A percentile compares a stretch with the other conserved stretches of the same genome.
Conservation (phyloP, 2,797 vertebrate species). For the Lacerta agilis region DNA sequence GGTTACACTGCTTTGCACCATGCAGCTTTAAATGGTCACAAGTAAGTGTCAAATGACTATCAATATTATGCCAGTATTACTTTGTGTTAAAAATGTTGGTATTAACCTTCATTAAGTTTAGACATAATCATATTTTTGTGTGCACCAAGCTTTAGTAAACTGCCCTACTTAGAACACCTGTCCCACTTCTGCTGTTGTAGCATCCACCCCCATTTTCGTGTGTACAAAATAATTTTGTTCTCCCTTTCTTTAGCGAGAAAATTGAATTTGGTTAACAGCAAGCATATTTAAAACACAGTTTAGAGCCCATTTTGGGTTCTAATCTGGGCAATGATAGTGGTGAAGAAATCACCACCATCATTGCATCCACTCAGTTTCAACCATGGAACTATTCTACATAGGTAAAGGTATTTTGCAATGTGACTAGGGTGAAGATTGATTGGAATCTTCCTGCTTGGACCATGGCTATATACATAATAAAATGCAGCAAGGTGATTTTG, state of each 20-base stretch:
- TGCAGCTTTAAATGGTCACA: conserved; percentile 95
- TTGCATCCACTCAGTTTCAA: background rate
- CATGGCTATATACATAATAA: background rate
- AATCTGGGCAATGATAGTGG: background rate
- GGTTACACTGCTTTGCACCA: conserved; percentile 97
- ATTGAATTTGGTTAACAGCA: background rate
- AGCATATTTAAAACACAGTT: background rate
- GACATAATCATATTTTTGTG: background rate
- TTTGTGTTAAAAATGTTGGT: conserved; percentile 8
- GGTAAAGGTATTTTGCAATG: background rate
- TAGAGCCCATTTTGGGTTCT: background rate
- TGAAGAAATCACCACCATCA: background rate
- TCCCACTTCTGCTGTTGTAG: background rate
- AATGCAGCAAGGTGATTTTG: too few relatives aligned
- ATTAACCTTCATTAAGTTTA: background rate
- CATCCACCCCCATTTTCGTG: background rate
- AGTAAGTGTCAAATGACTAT: conserved; percentile 79
- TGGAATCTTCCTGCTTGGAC: background rate
- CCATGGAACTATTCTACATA: background rate
- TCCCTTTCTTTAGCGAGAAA: background rate
- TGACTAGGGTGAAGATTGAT: background rate
- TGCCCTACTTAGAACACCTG: background rate
- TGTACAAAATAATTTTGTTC: background rate
- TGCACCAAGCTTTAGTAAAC: background rate
- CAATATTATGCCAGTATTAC: background rate